Evolutionary conservation across 2,113 vertebrate genomes (phyloP).

Genomic region (Peromyscus californicus): DNA sequence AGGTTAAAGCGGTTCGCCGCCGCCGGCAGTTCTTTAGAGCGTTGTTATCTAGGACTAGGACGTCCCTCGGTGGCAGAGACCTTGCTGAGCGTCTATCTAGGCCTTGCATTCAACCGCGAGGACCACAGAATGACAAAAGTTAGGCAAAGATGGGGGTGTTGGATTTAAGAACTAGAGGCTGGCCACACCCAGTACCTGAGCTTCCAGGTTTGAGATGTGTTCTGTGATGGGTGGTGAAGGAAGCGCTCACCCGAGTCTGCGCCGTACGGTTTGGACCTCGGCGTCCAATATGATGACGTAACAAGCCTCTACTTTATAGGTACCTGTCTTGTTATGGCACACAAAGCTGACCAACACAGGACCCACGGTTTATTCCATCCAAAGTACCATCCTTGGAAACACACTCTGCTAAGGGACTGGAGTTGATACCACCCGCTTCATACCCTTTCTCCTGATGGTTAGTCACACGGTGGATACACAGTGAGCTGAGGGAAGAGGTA

Average conservation of each 20-base stretch:
- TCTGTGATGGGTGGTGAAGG: neutral
- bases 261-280: neutral
- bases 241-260: neutral
- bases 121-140: neutral
- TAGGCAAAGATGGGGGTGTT: neutral
- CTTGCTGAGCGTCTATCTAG: neutral
- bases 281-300: neutral
- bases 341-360: neutral
- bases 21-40: neutral
- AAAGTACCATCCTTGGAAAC: neutral
- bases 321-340: neutral
- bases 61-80: neutral
- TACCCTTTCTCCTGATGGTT: neutral
- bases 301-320: neutral
- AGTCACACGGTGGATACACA: fast-evolving
- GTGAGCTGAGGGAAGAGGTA: fast-evolving
- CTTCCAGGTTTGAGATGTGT: neutral
- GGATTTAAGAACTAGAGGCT: neutral
- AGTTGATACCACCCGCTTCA: neutral
- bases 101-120: neutral
- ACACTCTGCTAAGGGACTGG: neutral
- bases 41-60: neutral
- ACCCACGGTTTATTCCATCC: neutral
- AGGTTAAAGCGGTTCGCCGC: neutral
- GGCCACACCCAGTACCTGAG: neutral